phyloP scores from a whole-genome alignment of 1,140 invertebrate genomes.

The Heliconius nattereri region DNA sequence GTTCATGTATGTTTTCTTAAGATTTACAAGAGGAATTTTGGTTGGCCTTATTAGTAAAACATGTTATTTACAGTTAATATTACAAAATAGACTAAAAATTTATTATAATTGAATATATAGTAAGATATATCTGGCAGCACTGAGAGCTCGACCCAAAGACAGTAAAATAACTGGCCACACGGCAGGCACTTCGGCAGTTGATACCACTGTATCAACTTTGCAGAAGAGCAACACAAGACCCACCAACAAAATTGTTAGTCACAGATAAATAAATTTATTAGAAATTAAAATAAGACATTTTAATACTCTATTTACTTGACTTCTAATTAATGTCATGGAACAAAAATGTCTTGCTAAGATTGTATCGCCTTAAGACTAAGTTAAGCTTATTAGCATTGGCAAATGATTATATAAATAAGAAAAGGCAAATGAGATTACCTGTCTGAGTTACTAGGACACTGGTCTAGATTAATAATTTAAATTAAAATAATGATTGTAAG shows the following conservation, averaged over 20 bases:
- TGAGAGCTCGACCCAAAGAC: slow-evolving; percentile 72
- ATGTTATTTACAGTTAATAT: not conserved
- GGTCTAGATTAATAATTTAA: slow-evolving; percentile 11
- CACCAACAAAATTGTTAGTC: slow-evolving; percentile 36
- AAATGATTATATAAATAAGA: not conserved
- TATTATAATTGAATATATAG: not conserved
- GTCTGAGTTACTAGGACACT: not conserved
- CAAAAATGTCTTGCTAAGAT: not conserved
- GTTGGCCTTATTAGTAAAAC: too few relatives aligned
- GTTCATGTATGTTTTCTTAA: too few relatives aligned
- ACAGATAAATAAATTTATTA: slow-evolving; percentile 26
- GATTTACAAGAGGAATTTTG: too few relatives aligned
- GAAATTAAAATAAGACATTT: not conserved
- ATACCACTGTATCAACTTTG: slow-evolving; percentile 54
- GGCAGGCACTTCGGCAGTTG: too few relatives aligned
- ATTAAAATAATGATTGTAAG: not conserved
- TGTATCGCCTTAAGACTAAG: not conserved
- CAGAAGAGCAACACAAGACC: slow-evolving; percentile 48
- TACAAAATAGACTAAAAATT: not conserved
- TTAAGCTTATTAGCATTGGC: not conserved
- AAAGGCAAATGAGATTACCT: not conserved
- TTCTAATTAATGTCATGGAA: not conserved
- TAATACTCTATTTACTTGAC: not conserved
- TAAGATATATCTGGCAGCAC: not conserved
- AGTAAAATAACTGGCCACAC: slow-evolving; percentile 80